A percentile compares a stretch with the other conserved stretches of the same genome.
Evolutionary conservation across 2,888 invertebrate species (phyloP).

Genomic region (Hofmannophila pseudospretella): DNA sequence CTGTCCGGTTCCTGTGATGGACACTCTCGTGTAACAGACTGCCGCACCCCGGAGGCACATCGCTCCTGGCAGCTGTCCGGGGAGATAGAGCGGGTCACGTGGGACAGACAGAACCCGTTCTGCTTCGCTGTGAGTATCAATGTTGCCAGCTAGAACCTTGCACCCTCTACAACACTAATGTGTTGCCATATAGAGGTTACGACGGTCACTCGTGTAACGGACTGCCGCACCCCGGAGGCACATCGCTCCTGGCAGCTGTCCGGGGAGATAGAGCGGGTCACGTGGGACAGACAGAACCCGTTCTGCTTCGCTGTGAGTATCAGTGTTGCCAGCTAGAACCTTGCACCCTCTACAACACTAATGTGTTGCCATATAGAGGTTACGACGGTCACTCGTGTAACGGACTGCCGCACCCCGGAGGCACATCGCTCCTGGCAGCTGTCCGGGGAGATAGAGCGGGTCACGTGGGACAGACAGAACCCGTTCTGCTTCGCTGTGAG

Average conservation of each 20-base stretch:
- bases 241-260: slow-evolving; percentile 84
- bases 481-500: slow-evolving; percentile 87
- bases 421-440: slow-evolving; percentile 84
- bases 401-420: slow-evolving; percentile 84
- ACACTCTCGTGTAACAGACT: slow-evolving; percentile 87
- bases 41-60: slow-evolving; percentile 77
- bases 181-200: too few relatives aligned
- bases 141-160: too few relatives aligned
- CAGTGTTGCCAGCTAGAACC: too few relatives aligned
- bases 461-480: slow-evolving; percentile 89
- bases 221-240: slow-evolving; percentile 81
- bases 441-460: slow-evolving; percentile 90
- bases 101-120: slow-evolving; percentile 89
- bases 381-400: slow-evolving; percentile 86
- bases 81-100: slow-evolving; percentile 91
- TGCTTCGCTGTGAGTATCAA: slow-evolving; percentile 84
- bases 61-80: slow-evolving; percentile 85
- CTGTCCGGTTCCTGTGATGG: slow-evolving; percentile 92
- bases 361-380: too few relatives aligned
- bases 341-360: too few relatives aligned
- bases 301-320: slow-evolving; percentile 85
- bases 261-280: slow-evolving; percentile 91
- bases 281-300: slow-evolving; percentile 90
- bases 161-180: too few relatives aligned
- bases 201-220: slow-evolving; percentile 87